phyloP scores from a whole-genome alignment of 37 sponge, comb jelly and placozoan genomes.

The Halisarca cf. caerulea region DNA sequence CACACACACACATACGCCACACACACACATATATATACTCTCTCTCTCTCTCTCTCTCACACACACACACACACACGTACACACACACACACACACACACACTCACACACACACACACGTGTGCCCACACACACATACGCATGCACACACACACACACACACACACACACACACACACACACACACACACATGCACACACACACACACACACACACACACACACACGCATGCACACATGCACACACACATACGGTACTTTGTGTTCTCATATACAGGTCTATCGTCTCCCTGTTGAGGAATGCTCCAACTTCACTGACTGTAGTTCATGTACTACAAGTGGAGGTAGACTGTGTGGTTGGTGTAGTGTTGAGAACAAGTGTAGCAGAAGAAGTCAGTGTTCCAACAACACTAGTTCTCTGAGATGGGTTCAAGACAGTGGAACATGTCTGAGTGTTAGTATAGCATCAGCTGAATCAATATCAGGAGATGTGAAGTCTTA shows the following conservation, averaged over 20 bases:
- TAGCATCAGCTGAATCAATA: constrained; percentile 8
- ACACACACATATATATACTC: too few species aligned
- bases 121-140: too few species aligned
- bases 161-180: too few species aligned
- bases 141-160: too few species aligned
- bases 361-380: constrained; percentile 88
- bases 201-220: too few species aligned
- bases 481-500: constrained; percentile 1
- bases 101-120: too few species aligned
- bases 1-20: too few species aligned
- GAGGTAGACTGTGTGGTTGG: constrained; percentile 81
- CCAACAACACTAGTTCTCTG: constrained; percentile 40
- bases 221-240: too few species aligned
- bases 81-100: too few species aligned
- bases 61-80: too few species aligned
- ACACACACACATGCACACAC: too few species aligned
- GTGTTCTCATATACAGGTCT: constrained; percentile 28
- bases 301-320: constrained; percentile 50
- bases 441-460: background rate
- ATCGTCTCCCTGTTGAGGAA: constrained; percentile 40
- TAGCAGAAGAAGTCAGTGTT: constrained; percentile 66
- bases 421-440: background rate
- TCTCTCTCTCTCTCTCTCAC: too few species aligned
- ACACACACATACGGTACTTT: background rate
- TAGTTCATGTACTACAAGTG: constrained; percentile 27